phyloP scores from a whole-genome alignment of 2,888 invertebrate species.

The Rugalucina vietnamica region DNA sequence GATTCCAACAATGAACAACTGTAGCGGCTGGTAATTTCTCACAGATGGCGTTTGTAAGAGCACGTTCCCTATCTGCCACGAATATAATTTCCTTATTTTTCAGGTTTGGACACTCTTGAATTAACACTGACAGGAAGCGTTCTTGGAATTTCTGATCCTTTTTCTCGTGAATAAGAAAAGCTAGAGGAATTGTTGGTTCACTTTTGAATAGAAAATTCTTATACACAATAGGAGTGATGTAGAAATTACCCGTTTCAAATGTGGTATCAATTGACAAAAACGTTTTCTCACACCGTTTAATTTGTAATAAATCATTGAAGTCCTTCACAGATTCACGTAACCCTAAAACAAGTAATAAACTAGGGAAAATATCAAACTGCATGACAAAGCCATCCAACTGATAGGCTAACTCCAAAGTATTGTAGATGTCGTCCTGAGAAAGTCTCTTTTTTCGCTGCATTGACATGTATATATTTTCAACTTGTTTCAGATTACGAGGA shows the following conservation, averaged over 20 bases:
- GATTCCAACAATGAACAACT: slow-evolving; percentile 18
- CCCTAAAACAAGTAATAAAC: slow-evolving; percentile 24
- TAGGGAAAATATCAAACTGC: slow-evolving; percentile 34
- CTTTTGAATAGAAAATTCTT: slow-evolving; percentile 25
- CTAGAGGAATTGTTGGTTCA: slow-evolving; percentile 28
- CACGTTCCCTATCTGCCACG: slow-evolving; percentile 26
- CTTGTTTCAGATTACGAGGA: slow-evolving; percentile 24
- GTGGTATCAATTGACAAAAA: slow-evolving; percentile 37
- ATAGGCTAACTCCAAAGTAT: slow-evolving; percentile 29
- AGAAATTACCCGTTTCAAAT: slow-evolving; percentile 36
- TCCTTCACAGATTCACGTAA: slow-evolving; percentile 17
- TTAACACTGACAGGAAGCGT: slow-evolving; percentile 15
- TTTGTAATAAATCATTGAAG: slow-evolving; percentile 27
- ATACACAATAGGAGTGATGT: slow-evolving; percentile 35
- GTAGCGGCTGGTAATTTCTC: not conserved
- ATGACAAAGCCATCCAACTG: slow-evolving; percentile 33
- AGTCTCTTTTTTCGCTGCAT: slow-evolving; percentile 12
- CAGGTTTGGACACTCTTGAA: slow-evolving; percentile 25
- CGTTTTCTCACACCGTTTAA: slow-evolving; percentile 1
- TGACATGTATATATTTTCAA: not conserved
- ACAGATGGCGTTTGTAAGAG: slow-evolving; percentile 18
- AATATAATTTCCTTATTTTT: not conserved
- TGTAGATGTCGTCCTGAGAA: slow-evolving; percentile 32
- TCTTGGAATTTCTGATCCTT: slow-evolving; percentile 38
- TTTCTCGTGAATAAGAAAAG: slow-evolving; percentile 36